A percentile compares a stretch with the other conserved stretches of the same genome.
Evolutionary conservation across 2,888 invertebrate species (phyloP).

Genomic region (Andrena fulva): DNA sequence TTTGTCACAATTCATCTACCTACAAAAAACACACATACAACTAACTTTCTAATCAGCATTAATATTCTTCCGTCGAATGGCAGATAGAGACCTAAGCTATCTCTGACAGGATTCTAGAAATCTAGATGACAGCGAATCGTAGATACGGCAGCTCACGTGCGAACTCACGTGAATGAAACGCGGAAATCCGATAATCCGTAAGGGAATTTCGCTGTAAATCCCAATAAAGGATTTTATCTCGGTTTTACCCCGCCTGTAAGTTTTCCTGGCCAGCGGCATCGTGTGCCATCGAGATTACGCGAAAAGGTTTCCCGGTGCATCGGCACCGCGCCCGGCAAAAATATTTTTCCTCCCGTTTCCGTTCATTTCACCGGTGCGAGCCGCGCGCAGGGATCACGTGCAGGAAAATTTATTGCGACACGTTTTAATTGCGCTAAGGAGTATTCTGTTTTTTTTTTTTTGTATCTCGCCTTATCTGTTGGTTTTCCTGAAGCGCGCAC

Average conservation of each 20-base stretch:
- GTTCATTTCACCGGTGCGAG: constrained; percentile 17
- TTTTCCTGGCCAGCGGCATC: constrained; percentile 36
- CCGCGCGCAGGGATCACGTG: not conserved
- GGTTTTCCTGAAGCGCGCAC: not conserved
- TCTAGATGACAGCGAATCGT: not conserved
- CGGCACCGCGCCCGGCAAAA: constrained; percentile 13
- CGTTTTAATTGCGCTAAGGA: not conserved
- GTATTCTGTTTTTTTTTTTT: not conserved
- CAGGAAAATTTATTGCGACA: constrained; percentile 20
- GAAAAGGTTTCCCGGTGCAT: constrained; percentile 45
- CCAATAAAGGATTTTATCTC: constrained; percentile 51
- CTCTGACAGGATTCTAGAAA: not conserved
- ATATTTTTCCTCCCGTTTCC: constrained; percentile 18
- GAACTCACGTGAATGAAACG: constrained; percentile 34
- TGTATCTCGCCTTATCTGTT: constrained; percentile 12
- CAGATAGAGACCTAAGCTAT: not conserved
- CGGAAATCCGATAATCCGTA: constrained; percentile 47
- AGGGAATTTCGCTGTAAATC: constrained; percentile 48
- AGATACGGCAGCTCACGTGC: constrained; percentile 37
- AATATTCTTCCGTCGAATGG: not conserved
- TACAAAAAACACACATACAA: no score
- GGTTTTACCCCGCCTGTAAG: constrained; percentile 54
- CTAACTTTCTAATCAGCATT: not conserved
- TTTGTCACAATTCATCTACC: no score
- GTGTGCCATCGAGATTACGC: constrained; percentile 21